Conservation (phyloP, 2,888 invertebrate species). For the Andrena bicolor region DNA sequence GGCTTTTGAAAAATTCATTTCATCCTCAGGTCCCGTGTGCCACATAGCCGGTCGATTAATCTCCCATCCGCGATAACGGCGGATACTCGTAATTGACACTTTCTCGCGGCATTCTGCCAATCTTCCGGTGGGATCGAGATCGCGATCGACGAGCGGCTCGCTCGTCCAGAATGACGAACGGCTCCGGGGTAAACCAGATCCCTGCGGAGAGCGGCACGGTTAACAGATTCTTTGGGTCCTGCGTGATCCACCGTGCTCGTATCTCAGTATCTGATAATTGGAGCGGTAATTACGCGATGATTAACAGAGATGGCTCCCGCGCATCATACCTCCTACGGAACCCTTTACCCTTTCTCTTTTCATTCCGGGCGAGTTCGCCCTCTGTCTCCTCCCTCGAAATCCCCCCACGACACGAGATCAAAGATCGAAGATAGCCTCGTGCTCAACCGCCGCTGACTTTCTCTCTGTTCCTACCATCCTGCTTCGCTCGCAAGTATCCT, state of each 20-base stretch:
- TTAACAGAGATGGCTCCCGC: conserved; percentile 85
- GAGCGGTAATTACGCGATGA: conserved; percentile 84
- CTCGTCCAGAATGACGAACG: conserved; percentile 49
- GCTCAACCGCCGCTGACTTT: conserved; percentile 60
- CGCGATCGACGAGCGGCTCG: conserved; percentile 37
- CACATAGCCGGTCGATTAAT: conserved; percentile 36
- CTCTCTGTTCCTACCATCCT: conserved; percentile 20
- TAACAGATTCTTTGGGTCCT: conserved; percentile 74
- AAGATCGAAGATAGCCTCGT: conserved; percentile 76
- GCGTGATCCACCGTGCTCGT: conserved; percentile 72
- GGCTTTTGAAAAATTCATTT: conserved; percentile 4
- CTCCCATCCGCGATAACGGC: conserved; percentile 25
- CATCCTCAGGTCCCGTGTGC: background rate
- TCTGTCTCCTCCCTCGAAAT: conserved; percentile 32
- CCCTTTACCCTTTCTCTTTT: conserved; percentile 36
- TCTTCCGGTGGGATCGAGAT: conserved; percentile 47
- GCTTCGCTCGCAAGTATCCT: background rate
- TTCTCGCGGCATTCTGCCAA: conserved; percentile 47
- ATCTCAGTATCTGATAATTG: conserved; percentile 84
- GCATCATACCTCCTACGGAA: conserved; percentile 78
- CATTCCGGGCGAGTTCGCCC: conserved; percentile 11
- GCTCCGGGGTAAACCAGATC: conserved; percentile 66
- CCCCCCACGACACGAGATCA: conserved; percentile 63
- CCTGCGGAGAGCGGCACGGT: conserved; percentile 35
- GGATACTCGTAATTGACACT: conserved; percentile 61